Conservation (phyloP, 2,888 invertebrate species). For the Scelioninae gen. 1 region DNA sequence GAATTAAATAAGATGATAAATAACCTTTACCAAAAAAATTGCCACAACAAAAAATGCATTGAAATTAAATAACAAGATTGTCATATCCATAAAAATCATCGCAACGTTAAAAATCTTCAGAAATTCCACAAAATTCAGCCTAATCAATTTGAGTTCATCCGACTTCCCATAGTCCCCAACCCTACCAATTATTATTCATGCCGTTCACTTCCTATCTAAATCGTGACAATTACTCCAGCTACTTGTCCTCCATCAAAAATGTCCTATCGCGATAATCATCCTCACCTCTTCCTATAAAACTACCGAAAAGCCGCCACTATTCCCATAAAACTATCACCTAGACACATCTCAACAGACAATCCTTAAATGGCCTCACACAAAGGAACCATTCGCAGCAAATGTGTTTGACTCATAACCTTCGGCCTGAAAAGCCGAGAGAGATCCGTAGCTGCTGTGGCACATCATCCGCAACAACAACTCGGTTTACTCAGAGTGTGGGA, state of each 20-base stretch:
- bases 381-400: slow-evolving; percentile 24
- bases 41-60: too few species aligned
- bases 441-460: slow-evolving; percentile 13
- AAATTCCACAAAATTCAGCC: background rate
- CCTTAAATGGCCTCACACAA: slow-evolving; percentile 29
- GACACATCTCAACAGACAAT: slow-evolving; percentile 1
- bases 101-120: too few species aligned
- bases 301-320: slow-evolving; percentile 18
- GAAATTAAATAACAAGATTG: too few species aligned
- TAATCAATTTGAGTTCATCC: background rate
- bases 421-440: slow-evolving; percentile 33
- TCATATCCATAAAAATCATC: too few species aligned
- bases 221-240: slow-evolving; percentile 3
- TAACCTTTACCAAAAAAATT: too few species aligned
- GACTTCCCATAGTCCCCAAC: slow-evolving; percentile 21
- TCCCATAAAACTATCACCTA: slow-evolving; percentile 48
- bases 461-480: slow-evolving; percentile 29
- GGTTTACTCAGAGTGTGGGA: slow-evolving; percentile 58
- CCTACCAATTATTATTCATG: slow-evolving; percentile 46
- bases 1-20: too few species aligned
- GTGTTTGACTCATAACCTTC: slow-evolving; percentile 48
- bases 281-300: slow-evolving; percentile 21
- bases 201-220: slow-evolving; percentile 35
- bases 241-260: slow-evolving; percentile 5
- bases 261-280: slow-evolving; percentile 30